These are phyloP conservation scores for Cephus sareptanus DNA, from an alignment of 2,888 invertebrate genomes.

Conservation along the genomic window DNA sequence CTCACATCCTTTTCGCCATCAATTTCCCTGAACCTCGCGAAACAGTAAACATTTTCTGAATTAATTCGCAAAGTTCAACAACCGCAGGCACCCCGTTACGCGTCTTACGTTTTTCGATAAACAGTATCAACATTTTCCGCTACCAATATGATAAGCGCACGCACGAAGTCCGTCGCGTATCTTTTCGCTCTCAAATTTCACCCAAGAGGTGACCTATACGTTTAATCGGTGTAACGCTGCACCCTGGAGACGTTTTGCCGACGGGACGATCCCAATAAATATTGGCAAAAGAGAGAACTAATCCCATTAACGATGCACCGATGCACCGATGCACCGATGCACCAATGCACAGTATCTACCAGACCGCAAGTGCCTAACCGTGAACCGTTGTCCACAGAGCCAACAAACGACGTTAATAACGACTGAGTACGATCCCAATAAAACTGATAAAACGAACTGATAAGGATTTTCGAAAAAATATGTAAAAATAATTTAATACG, in stretches of 20 bases:
- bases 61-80: too few species aligned
- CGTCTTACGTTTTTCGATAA: not conserved
- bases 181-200: not conserved
- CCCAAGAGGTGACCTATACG: not conserved
- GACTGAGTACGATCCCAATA: not conserved
- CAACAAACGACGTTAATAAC: not conserved
- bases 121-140: not conserved
- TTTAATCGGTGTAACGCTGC: not conserved
- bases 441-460: not conserved
- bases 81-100: not conserved
- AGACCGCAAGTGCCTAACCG: not conserved
- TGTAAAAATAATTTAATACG: not conserved
- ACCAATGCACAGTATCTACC: not conserved
- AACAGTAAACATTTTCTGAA: rapidly evolving
- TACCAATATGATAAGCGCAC: not conserved
- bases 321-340: not conserved
- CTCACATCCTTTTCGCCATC: too few species aligned
- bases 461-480: not conserved
- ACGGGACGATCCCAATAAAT: not conserved
- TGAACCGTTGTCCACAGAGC: not conserved
- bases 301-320: not conserved
- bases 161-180: not conserved
- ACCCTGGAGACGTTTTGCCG: not conserved
- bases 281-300: not conserved
- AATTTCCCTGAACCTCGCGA: too few species aligned